phyloP scores from a whole-genome alignment of 2,113 vertebrate genomes.

The human region GRCh38 chr9:95981001-95981500 shows the following conservation, averaged over 20 bases:
- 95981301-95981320: conserved; percentile 30
- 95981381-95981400: conserved; percentile 2
- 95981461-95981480: conserved; percentile 49
- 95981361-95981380: conserved; percentile 14
- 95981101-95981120: neutral
- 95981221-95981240: neutral
- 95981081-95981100: neutral
- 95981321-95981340: neutral
- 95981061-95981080: neutral
- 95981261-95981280: neutral
- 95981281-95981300: neutral
- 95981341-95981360: conserved; percentile 16
- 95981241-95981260: neutral
- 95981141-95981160: neutral
- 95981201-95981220: neutral
- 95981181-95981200: neutral
- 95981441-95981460: conserved; percentile 17
- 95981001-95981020: neutral
- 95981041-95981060: conserved; percentile 32
- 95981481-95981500: conserved; percentile 61
- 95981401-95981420: conserved; percentile 30
- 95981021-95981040: neutral
- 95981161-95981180: neutral
- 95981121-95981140: neutral
- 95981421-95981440: neutral